Conservation (phyloP, 2,113 vertebrate genomes). For the Poeciliopsis turrubarensis region DNA sequence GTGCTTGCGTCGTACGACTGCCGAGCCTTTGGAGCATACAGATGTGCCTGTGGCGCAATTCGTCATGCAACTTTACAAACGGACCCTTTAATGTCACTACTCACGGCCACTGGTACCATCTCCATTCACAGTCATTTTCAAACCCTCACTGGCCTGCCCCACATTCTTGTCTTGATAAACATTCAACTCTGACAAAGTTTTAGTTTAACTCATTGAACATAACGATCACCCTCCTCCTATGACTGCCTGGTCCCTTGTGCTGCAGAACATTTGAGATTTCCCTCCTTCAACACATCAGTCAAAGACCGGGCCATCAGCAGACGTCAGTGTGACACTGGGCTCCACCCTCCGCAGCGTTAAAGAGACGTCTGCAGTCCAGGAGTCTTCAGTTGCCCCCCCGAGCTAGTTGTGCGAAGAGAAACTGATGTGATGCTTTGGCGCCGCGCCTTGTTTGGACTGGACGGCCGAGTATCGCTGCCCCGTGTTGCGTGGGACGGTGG, state of each 20-base stretch:
- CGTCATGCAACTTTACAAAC: no score
- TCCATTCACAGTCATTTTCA: not conserved
- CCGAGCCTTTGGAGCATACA: no score
- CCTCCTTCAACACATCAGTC: slow-evolving; percentile 12
- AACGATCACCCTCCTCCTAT: not conserved
- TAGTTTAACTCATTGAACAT: not conserved
- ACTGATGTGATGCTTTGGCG: slow-evolving; percentile 61
- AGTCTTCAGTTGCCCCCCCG: slow-evolving; percentile 1
- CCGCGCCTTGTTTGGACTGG: slow-evolving; percentile 32
- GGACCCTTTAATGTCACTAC: no score
- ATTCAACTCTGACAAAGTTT: no score
- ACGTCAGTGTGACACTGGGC: slow-evolving; percentile 10
- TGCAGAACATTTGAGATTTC: slow-evolving; percentile 12
- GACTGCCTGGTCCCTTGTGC: slow-evolving; percentile 2
- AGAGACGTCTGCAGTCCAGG: slow-evolving; percentile 13
- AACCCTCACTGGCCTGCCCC: not conserved
- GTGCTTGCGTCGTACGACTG: not conserved
- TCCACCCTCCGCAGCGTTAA: slow-evolving; percentile 16
- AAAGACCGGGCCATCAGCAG: slow-evolving; percentile 1
- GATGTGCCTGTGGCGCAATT: no score
- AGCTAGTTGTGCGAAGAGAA: slow-evolving; percentile 56
- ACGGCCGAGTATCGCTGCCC: slow-evolving; percentile 66
- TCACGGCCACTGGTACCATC: not conserved
- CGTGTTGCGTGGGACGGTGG: slow-evolving; percentile 74
- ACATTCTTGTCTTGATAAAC: no score